A percentile compares a stretch with the other conserved stretches of the same genome.
Conservation (phyloP, 2,888 invertebrate species). For the Sepioteuthis lessoniana region DNA sequence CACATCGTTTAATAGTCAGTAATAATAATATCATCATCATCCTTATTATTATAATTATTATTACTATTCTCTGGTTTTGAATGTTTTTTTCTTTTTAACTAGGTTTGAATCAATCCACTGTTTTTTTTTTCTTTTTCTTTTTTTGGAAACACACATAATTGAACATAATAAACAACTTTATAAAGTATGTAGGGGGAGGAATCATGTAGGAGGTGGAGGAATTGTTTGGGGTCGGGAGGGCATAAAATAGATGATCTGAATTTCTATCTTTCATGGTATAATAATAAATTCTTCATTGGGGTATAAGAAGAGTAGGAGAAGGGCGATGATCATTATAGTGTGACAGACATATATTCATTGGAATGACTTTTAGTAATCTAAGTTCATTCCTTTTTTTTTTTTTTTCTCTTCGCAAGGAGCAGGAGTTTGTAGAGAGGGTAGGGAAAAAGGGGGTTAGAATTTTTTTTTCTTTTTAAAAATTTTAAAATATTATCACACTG, state of each 20-base stretch:
- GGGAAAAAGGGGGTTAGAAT: neutral
- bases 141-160: conserved; percentile 33
- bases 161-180: conserved; percentile 17
- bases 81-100: neutral
- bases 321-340: neutral
- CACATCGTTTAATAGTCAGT: neutral
- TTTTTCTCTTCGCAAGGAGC: neutral
- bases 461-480: neutral
- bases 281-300: neutral
- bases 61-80: neutral
- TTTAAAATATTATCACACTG: neutral
- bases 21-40: neutral
- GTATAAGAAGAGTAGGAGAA: neutral
- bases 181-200: neutral
- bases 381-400: neutral
- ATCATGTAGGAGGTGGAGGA: neutral
- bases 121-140: neutral
- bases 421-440: neutral
- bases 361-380: neutral
- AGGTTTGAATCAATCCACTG: conserved; percentile 17
- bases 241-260: neutral
- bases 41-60: neutral
- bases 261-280: neutral
- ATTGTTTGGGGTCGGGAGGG: neutral
- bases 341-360: neutral